Evolutionary conservation across 2,888 invertebrate genomes (phyloP), one percentile per base, ranked within the genome.

Genomic region (Harmothoe impar): DNA sequence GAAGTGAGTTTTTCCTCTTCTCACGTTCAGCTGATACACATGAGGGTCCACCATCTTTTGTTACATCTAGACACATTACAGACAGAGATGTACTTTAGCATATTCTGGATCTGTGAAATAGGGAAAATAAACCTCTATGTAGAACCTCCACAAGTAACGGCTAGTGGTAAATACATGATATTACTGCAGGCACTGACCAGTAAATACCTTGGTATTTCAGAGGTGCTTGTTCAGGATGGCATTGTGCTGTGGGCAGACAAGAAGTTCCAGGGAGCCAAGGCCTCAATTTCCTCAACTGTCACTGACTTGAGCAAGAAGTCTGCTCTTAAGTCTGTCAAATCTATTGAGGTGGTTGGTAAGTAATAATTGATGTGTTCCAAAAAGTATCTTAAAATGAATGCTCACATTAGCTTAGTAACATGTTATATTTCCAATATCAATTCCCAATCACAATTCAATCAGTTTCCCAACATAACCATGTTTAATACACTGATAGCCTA

Each of bases 291-390:
- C 43, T 51, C 43, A 15, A 5, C 33, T 10, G n/a, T 1, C 84
- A 51, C 3, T 3, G 10, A 35, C 43, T 20, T 84, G 20, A 84
- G 25, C 3, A 84, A 20, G n/a, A 84, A 35, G 10, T 35, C 43
- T n/a, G 12, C 23, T 35, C 3, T 78, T 15, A 35, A 17, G 15
- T 17, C 43, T 10, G 35, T 84, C 25, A 17, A 25, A 43, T 84
- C 84, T n/a, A 35, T 84, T 12, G 84, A 84, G 25, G 51, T 84
- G 5, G 51, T 20, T 25, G 84, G 84, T 84, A 84, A 15, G 72
- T 68, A 17, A 15, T 17, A 20, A 68, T 12, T 7, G n/a, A n/a
- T 72, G 25, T 29, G 25, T 72, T 72, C 25, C 72, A 29, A 15
- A n/a, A 62, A 62, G 12, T 52, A n/a, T 15, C 54, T 52, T 52